A percentile compares a stretch with the other conserved stretches of the same genome.
These are phyloP conservation scores for Psittacara wagleri DNA, from an alignment of 2,113 vertebrate genomes.

Conservation along the genomic window DNA sequence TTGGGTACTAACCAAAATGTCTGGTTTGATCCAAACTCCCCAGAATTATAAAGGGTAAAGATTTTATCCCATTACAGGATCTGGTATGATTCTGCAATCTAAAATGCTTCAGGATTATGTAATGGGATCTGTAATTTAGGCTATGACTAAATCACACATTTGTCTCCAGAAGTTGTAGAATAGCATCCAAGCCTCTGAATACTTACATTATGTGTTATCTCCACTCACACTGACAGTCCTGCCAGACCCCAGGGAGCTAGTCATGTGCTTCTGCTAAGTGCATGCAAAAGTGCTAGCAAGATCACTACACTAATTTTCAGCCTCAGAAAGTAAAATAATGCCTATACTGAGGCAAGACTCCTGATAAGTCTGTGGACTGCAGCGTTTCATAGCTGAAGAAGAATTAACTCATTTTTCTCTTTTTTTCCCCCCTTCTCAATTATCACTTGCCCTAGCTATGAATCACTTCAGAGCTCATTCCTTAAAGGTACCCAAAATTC, in stretches of 20 bases:
- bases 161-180: background rate
- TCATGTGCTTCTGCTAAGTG: background rate
- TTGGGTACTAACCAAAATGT: background rate
- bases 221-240: background rate
- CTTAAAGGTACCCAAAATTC: constrained; percentile 67
- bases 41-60: background rate
- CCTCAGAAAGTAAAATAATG: constrained; percentile 35
- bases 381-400: constrained; percentile 3
- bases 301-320: constrained; percentile 40
- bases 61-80: background rate
- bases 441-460: constrained; percentile 57
- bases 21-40: background rate
- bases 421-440: background rate
- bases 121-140: background rate
- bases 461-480: constrained; percentile 66
- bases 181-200: background rate
- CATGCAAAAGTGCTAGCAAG: background rate
- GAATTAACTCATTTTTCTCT: constrained; percentile 13
- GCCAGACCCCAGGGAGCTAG: background rate
- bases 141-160: background rate
- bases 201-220: background rate
- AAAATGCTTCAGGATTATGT: background rate
- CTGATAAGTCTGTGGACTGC: background rate
- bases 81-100: background rate
- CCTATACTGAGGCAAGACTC: background rate